Conservation (phyloP, 2,888 invertebrate genomes). For the Synergus umbraculus region DNA sequence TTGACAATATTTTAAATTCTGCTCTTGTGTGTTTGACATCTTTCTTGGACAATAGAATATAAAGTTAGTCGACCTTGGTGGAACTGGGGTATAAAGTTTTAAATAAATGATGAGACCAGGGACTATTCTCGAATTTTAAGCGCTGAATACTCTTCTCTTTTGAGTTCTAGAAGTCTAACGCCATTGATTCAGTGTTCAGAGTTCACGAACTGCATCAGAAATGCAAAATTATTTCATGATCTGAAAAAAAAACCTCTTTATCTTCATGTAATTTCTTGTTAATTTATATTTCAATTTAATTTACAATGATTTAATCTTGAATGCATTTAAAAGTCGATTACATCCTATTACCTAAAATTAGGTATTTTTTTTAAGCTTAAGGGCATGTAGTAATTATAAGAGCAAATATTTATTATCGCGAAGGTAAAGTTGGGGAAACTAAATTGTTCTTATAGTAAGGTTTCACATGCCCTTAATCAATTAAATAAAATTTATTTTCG, state of each 20-base stretch:
- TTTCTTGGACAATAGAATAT: slow-evolving; percentile 8
- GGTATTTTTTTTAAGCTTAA: no score
- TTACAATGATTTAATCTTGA: no score
- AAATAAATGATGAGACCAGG: slow-evolving; percentile 36
- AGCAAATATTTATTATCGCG: no score
- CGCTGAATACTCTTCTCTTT: slow-evolving; percentile 15
- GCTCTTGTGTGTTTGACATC: not conserved
- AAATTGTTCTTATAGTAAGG: not conserved
- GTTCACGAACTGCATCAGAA: not conserved
- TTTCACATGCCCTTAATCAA: not conserved
- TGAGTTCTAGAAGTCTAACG: not conserved
- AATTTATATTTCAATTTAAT: no score
- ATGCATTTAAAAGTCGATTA: no score
- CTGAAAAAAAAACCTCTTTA: no score
- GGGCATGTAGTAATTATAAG: no score
- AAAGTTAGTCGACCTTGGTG: slow-evolving; percentile 17
- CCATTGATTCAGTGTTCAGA: not conserved
- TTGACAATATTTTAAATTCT: not conserved
- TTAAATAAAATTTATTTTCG: not conserved
- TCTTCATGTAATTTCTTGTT: no score
- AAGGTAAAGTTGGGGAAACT: no score
- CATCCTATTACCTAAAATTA: no score
- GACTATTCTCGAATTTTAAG: slow-evolving; percentile 32
- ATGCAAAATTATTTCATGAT: not conserved
- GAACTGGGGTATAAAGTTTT: slow-evolving; percentile 32